Evolutionary conservation across 1,140 invertebrate genomes (phyloP).

Genomic region (Drosophila obscura): DNA sequence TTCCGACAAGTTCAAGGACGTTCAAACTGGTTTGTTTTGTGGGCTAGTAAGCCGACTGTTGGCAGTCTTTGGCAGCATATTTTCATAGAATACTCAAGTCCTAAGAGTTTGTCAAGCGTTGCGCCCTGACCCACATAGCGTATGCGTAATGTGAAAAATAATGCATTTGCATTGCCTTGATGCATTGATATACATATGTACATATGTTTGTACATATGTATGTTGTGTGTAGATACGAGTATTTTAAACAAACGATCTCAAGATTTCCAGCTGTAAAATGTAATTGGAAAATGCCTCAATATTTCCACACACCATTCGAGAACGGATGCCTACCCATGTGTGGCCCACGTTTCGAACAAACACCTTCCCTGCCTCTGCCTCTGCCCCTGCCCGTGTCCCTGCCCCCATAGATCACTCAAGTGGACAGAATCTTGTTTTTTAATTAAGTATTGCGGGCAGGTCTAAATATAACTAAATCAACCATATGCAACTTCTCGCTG

Average conservation of each 20-base stretch:
- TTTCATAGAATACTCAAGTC: slow-evolving; percentile 1
- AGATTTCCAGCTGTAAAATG: slow-evolving; percentile 60
- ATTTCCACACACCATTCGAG: slow-evolving; percentile 41
- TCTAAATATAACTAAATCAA: slow-evolving; percentile 48
- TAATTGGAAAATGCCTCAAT: slow-evolving; percentile 44
- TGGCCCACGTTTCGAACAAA: slow-evolving; percentile 40
- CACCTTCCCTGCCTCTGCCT: too few relatives aligned
- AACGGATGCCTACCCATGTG: slow-evolving; percentile 39
- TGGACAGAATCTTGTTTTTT: slow-evolving; percentile 61
- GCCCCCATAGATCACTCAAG: slow-evolving; percentile 48
- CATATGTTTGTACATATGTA: slow-evolving; percentile 19
- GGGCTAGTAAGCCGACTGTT: background rate
- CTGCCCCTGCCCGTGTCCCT: slow-evolving; percentile 5
- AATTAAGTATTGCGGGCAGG: slow-evolving; percentile 54
- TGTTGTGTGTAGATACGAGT: background rate
- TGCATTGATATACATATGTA: slow-evolving; percentile 10
- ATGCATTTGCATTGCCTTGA: slow-evolving; percentile 47
- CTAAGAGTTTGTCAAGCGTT: slow-evolving; percentile 48
- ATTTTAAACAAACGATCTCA: slow-evolving; percentile 26
- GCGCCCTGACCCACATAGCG: slow-evolving; percentile 53
- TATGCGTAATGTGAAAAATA: slow-evolving; percentile 39
- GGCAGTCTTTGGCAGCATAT: slow-evolving; percentile 9
- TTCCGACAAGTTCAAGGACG: slow-evolving; percentile 76
- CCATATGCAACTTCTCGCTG: slow-evolving; percentile 53
- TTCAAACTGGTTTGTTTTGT: slow-evolving; percentile 33